phyloP scores from a whole-genome alignment of 2,797 vertebrate genomes.

The Mormyrus hasselquistii region DNA sequence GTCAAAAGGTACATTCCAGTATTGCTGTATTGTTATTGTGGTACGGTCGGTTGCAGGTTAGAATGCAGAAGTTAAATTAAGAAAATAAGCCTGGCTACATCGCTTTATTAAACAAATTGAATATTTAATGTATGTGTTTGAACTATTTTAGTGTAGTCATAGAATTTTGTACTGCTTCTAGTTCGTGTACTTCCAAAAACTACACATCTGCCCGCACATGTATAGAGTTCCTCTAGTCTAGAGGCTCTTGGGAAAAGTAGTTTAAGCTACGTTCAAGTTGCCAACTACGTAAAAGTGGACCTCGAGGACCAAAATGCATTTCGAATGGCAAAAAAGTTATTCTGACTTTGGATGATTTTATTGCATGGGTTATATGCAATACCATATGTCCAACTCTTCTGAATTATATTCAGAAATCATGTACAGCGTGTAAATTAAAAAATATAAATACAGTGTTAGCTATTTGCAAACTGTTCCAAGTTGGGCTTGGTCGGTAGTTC shows the following conservation, averaged over 20 bases:
- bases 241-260: conserved; percentile 4
- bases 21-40: neutral
- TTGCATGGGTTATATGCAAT: neutral
- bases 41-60: neutral
- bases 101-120: neutral
- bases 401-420: neutral
- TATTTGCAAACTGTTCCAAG: conserved; percentile 22
- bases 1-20: neutral
- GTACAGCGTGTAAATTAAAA: neutral
- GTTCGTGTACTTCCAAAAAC: neutral
- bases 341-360: neutral
- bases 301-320: conserved; percentile 19
- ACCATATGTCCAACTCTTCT: neutral
- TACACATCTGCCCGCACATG: neutral
- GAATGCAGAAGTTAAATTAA: neutral
- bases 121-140: neutral
- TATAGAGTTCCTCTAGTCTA: neutral
- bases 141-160: neutral
- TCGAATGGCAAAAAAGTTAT: neutral
- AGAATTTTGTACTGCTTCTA: neutral
- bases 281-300: neutral
- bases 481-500: conserved; percentile 44
- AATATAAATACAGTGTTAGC: neutral
- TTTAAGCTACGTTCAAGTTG: conserved; percentile 35
- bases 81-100: neutral